phyloP scores from a whole-genome alignment of 1,140 invertebrate genomes.

The Tetramorium parvispinum region DNA sequence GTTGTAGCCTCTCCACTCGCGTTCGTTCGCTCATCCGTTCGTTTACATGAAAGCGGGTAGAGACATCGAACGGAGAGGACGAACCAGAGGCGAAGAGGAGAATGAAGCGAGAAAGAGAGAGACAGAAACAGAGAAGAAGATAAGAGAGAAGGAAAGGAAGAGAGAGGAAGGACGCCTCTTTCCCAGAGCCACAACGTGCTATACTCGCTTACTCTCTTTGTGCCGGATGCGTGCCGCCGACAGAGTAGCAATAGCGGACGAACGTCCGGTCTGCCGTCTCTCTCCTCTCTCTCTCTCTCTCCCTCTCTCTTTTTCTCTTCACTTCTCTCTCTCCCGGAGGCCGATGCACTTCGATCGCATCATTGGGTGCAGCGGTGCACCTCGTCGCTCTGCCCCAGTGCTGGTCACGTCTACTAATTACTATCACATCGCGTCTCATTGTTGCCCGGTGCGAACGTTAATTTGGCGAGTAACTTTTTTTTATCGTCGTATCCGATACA shows the following conservation, averaged over 20 bases:
- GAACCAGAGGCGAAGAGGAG: slow-evolving; percentile 28
- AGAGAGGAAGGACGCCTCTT: slow-evolving; percentile 73
- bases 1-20: slow-evolving; percentile 37
- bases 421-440: slow-evolving; percentile 31
- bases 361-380: slow-evolving; percentile 66
- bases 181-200: slow-evolving; percentile 76
- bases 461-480: slow-evolving; percentile 11
- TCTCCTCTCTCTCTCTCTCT: slow-evolving; percentile 36
- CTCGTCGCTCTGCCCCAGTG: slow-evolving; percentile 34
- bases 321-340: slow-evolving; percentile 60
- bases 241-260: slow-evolving; percentile 81
- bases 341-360: slow-evolving; percentile 79
- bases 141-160: slow-evolving; percentile 63
- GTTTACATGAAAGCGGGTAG: slow-evolving; percentile 60
- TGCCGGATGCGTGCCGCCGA: slow-evolving; percentile 81
- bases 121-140: background rate
- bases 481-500: background rate
- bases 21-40: slow-evolving; percentile 26
- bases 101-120: background rate
- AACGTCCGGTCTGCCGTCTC: slow-evolving; percentile 80
- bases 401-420: slow-evolving; percentile 60
- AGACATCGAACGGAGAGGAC: slow-evolving; percentile 44
- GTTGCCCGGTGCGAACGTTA: background rate
- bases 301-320: slow-evolving; percentile 26
- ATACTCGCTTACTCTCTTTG: slow-evolving; percentile 76